phyloP scores from a whole-genome alignment of 2,113 vertebrate genomes.

The Perca fluviatilis region DNA sequence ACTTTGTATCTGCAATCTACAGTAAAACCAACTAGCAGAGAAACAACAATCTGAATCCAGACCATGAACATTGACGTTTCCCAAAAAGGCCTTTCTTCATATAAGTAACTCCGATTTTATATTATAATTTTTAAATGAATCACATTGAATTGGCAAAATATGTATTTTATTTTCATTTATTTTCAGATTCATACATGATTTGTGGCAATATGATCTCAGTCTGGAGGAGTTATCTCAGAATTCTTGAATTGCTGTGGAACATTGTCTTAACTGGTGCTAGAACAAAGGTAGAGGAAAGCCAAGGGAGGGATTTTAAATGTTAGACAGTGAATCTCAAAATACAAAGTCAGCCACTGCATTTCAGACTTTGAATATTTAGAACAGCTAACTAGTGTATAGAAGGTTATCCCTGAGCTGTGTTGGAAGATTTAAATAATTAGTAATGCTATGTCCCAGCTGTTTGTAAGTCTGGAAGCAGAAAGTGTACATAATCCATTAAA shows the following conservation, averaged over 20 bases:
- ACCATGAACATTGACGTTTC: no score
- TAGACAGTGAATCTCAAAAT: neutral
- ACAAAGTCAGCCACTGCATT: neutral
- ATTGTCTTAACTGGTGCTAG: no score
- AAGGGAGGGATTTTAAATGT: neutral
- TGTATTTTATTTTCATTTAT: no score
- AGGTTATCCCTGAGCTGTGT: neutral
- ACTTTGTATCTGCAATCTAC: no score
- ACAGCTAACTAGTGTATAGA: neutral
- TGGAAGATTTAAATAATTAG: slow-evolving; percentile 5
- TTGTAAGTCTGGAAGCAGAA: neutral
- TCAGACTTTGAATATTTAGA: neutral
- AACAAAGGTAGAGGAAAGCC: neutral
- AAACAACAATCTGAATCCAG: no score
- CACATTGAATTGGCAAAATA: neutral
- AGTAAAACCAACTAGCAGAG: no score
- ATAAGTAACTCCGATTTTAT: no score
- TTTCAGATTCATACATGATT: neutral
- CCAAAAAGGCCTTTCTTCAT: no score
- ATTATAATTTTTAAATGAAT: neutral
- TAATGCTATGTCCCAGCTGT: neutral
- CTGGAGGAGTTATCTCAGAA: neutral
- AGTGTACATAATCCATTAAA: slow-evolving; percentile 4
- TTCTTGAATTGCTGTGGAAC: neutral
- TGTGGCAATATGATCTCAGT: neutral